Conservation (phyloP, 2,888 invertebrate species). For the Sisyra nigra region DNA sequence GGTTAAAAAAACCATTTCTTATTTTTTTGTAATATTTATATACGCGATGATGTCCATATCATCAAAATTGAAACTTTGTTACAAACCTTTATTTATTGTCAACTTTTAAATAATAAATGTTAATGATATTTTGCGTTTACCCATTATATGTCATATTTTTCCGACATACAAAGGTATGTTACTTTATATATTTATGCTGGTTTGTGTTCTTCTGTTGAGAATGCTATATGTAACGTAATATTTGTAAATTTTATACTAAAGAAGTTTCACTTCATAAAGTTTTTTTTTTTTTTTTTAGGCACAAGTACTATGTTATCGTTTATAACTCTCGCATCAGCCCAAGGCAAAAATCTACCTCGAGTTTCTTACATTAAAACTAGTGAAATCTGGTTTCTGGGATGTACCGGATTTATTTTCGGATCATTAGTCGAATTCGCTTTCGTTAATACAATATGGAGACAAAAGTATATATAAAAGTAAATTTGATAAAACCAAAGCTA, state of each 20-base stretch:
- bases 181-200: background rate
- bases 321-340: slow-evolving; percentile 71
- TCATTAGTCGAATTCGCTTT: slow-evolving; percentile 79
- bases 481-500: background rate
- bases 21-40: too few species aligned
- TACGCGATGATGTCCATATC: too few species aligned
- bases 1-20: too few species aligned
- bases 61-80: too few species aligned
- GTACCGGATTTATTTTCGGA: slow-evolving; percentile 70
- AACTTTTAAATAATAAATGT: too few species aligned
- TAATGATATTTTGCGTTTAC: background rate
- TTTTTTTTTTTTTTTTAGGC: slow-evolving; percentile 32
- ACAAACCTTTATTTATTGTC: too few species aligned
- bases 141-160: background rate
- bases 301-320: slow-evolving; percentile 78
- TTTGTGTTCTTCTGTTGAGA: too few species aligned
- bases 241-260: too few species aligned
- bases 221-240: too few species aligned
- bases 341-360: slow-evolving; percentile 71
- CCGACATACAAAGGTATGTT: background rate
- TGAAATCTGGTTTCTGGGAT: slow-evolving; percentile 79
- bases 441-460: slow-evolving; percentile 75
- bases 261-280: background rate
- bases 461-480: slow-evolving; percentile 56
- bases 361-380: slow-evolving; percentile 82